These are phyloP conservation scores for Poecilia gillii DNA, from an alignment of 2,797 vertebrate species.

Conservation along the genomic window DNA sequence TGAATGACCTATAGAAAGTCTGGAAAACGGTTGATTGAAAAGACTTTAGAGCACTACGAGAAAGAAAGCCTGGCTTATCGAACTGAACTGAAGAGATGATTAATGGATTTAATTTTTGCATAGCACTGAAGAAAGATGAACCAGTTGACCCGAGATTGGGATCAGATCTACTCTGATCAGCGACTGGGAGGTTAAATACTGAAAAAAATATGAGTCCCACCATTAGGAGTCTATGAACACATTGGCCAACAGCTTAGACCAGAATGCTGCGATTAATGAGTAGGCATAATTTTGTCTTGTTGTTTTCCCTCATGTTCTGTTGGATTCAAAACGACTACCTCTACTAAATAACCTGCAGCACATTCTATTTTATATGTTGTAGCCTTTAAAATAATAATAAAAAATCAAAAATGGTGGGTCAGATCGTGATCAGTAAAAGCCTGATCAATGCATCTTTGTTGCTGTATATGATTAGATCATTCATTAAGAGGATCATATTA, in stretches of 20 bases:
- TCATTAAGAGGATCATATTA: neutral
- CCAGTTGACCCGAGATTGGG: neutral
- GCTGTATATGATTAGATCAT: neutral
- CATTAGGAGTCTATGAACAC: neutral
- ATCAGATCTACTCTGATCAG: neutral
- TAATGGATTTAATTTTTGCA: neutral
- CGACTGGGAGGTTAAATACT: neutral
- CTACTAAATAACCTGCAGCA: neutral
- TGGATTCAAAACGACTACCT: slow-evolving; percentile 2
- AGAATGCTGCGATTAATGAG: neutral
- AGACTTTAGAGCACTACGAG: neutral
- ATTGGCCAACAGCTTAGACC: neutral
- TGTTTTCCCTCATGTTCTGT: neutral
- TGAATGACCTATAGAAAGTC: neutral
- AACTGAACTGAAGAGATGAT: neutral
- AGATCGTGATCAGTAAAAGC: neutral
- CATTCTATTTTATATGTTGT: neutral
- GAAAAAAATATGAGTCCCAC: neutral
- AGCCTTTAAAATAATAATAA: neutral
- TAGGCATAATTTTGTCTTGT: neutral
- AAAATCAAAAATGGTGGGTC: neutral
- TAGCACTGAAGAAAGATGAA: neutral
- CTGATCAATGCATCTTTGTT: neutral
- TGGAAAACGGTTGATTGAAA: neutral
- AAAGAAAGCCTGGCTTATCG: neutral